phyloP scores from a whole-genome alignment of 2,888 invertebrate genomes.

The Ypsolopha sequella region DNA sequence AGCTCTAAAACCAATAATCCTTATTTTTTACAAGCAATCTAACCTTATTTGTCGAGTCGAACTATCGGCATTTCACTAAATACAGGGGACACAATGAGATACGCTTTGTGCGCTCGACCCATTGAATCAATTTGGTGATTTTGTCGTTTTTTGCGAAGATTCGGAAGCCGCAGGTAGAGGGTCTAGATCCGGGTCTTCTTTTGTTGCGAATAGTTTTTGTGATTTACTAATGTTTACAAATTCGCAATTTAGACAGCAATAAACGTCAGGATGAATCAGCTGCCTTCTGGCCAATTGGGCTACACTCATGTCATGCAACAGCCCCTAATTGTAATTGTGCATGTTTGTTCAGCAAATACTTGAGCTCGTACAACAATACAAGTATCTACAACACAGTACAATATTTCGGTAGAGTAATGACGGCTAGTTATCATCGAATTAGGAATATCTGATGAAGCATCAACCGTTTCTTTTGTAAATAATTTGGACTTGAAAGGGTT shows the following conservation, averaged over 20 bases:
- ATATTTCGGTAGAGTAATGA: too few relatives aligned
- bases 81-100: slow-evolving; percentile 47
- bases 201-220: slow-evolving; percentile 44
- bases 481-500: too few relatives aligned
- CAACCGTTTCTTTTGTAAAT: too few relatives aligned
- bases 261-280: slow-evolving; percentile 60
- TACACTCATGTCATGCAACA: slow-evolving; percentile 14
- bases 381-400: too few relatives aligned
- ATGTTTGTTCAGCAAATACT: slow-evolving; percentile 1
- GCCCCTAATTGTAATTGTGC: neutral
- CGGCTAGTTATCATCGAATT: too few relatives aligned
- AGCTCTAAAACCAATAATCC: slow-evolving; percentile 40
- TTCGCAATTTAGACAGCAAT: slow-evolving; percentile 58
- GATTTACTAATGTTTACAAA: slow-evolving; percentile 61
- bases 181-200: slow-evolving; percentile 58
- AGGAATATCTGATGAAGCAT: too few relatives aligned
- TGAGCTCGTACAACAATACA: neutral
- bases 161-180: slow-evolving; percentile 69
- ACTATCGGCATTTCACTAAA: slow-evolving; percentile 46
- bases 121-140: slow-evolving; percentile 60
- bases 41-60: slow-evolving; percentile 55
- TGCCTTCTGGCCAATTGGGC: slow-evolving; percentile 50
- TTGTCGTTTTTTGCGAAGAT: slow-evolving; percentile 35
- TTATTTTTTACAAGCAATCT: slow-evolving; percentile 51
- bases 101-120: slow-evolving; percentile 46